These are phyloP conservation scores for Drosophila orena DNA, from an alignment of 1,140 invertebrate species.

Conservation along the genomic window DNA sequence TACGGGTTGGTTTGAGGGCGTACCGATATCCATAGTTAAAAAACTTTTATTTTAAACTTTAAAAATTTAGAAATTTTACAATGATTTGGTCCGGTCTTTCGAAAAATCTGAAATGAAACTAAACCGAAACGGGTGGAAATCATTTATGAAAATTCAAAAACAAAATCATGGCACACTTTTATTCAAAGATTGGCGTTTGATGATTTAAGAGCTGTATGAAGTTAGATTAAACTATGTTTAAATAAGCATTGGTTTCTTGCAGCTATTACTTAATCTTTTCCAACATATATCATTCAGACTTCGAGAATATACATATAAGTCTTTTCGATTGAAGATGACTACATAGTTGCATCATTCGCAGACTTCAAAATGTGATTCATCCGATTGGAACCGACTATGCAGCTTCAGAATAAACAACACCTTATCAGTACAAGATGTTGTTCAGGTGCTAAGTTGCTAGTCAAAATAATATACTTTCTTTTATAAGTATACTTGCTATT, in stretches of 20 bases:
- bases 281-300: no score
- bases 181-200: no score
- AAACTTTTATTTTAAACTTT: no score
- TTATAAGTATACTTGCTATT: no score
- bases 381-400: background rate
- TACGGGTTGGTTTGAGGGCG: background rate
- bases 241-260: no score
- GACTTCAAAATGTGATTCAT: conserved; percentile 11
- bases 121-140: no score
- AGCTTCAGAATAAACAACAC: conserved; percentile 9
- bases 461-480: background rate
- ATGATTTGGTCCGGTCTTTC: background rate
- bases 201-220: no score
- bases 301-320: no score
- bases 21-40: background rate
- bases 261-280: no score
- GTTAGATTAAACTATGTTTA: no score
- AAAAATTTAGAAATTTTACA: background rate
- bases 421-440: conserved; percentile 15
- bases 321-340: background rate
- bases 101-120: background rate
- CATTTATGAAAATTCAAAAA: background rate
- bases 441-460: conserved; percentile 8
- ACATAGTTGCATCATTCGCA: conserved; percentile 3
- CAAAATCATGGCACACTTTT: background rate